phyloP scores from a whole-genome alignment of 2,797 vertebrate genomes.

The Neosalanx taihuensis region DNA sequence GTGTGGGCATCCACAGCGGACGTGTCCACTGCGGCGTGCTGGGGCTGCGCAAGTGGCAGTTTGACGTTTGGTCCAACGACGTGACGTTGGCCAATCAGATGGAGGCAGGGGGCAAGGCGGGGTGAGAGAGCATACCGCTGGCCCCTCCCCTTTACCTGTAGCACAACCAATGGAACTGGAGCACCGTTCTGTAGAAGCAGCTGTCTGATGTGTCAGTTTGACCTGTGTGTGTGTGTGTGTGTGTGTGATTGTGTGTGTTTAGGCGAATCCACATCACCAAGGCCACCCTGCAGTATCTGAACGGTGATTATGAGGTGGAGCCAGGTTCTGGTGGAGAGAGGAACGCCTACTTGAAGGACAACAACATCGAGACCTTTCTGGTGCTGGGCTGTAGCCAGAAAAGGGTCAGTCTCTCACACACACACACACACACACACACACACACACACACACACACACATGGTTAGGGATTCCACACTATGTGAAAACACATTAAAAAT shows the following conservation, averaged over 20 bases:
- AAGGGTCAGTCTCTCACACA: slow-evolving; percentile 66
- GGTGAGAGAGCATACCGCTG: slow-evolving; percentile 70
- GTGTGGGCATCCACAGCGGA: slow-evolving; percentile 95
- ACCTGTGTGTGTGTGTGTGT: slow-evolving; percentile 19
- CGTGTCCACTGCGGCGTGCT: slow-evolving; percentile 94
- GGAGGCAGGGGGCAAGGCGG: slow-evolving; percentile 91
- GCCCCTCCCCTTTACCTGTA: slow-evolving; percentile 21
- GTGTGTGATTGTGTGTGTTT: slow-evolving; percentile 20
- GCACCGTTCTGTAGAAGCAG: background rate
- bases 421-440: background rate
- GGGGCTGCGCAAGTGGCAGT: slow-evolving; percentile 95
- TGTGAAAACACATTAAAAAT: background rate
- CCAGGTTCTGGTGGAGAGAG: slow-evolving; percentile 88
- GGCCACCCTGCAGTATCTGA: slow-evolving; percentile 90
- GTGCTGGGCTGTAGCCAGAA: slow-evolving; percentile 95
- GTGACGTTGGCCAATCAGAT: slow-evolving; percentile 96
- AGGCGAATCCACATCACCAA: slow-evolving; percentile 96
- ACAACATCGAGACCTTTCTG: slow-evolving; percentile 94
- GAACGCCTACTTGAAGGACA: slow-evolving; percentile 91
- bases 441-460: background rate
- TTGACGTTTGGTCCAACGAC: slow-evolving; percentile 97
- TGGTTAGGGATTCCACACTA: background rate
- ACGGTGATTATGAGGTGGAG: slow-evolving; percentile 92
- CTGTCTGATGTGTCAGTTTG: background rate
- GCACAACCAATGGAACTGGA: background rate